Evolutionary conservation across 2,888 invertebrate species (phyloP).

Genomic region (Amphipoea oculea): DNA sequence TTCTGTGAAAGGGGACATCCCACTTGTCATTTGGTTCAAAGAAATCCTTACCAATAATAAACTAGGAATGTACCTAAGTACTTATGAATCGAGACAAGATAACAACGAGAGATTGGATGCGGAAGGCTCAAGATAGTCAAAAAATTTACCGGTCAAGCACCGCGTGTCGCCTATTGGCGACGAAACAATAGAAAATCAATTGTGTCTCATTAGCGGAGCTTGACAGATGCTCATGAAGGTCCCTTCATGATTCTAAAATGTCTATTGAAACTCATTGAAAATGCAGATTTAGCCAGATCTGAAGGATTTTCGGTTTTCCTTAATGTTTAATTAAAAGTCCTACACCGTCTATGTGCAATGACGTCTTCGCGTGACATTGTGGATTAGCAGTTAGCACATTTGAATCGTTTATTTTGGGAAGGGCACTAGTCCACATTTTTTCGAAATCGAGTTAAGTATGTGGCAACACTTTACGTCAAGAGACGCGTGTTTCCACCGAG

Average conservation of each 20-base stretch:
- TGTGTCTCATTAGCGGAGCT: too few species aligned
- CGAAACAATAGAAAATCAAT: too few species aligned
- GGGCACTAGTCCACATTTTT: too few species aligned
- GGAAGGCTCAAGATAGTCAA: neutral
- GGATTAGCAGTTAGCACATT: neutral
- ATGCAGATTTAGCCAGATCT: neutral
- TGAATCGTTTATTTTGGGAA: too few species aligned
- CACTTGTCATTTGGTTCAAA: neutral
- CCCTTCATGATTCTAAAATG: neutral
- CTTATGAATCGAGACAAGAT: neutral
- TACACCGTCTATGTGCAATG: neutral
- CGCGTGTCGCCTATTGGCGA: too few species aligned
- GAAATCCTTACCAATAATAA: neutral
- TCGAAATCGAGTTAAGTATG: too few species aligned
- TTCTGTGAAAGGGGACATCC: slow-evolving; percentile 20
- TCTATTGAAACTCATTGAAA: neutral
- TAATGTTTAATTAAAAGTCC: neutral
- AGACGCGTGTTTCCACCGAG: too few species aligned
- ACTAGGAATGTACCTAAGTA: neutral
- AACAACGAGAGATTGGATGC: neutral
- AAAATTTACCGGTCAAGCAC: too few species aligned
- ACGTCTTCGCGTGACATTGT: neutral
- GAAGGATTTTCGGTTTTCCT: slow-evolving; percentile 7
- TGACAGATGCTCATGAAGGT: neutral
- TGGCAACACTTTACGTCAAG: too few species aligned